A percentile compares a stretch with the other conserved stretches of the same genome.
Evolutionary conservation across 2,797 vertebrate genomes (phyloP).

Genomic region (Danio choprae): DNA sequence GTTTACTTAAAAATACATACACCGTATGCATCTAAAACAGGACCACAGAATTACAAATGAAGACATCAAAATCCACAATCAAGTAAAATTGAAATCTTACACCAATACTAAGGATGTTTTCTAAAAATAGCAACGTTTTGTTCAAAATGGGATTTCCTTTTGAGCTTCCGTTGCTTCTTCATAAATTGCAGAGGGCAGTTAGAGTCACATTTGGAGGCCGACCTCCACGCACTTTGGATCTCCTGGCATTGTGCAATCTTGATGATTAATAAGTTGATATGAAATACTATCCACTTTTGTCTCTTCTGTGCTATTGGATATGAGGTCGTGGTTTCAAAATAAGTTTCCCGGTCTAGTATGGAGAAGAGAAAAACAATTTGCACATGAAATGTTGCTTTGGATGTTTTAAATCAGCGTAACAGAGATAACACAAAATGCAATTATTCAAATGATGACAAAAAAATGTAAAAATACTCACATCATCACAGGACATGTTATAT

Average conservation of each 20-base stretch:
- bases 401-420: neutral
- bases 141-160: constrained; percentile 5
- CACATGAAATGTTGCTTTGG: neutral
- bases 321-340: constrained; percentile 97
- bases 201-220: constrained; percentile 13
- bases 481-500: constrained; percentile 99
- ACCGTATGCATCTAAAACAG: constrained; percentile 48
- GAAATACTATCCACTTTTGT: neutral
- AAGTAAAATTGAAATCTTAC: constrained; percentile 52
- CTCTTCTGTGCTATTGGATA: constrained; percentile 82
- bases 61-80: constrained; percentile 40
- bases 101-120: constrained; percentile 32
- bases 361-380: constrained; percentile 17
- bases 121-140: constrained; percentile 53
- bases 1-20: constrained; percentile 54
- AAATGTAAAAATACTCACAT: constrained; percentile 83
- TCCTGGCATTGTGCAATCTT: constrained; percentile 35
- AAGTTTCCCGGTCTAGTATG: constrained; percentile 93
- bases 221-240: constrained; percentile 25
- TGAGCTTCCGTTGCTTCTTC: constrained; percentile 25
- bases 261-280: constrained; percentile 38
- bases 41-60: constrained; percentile 41
- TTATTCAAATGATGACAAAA: neutral
- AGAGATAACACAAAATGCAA: neutral
- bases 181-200: constrained; percentile 23